These are phyloP conservation scores for Nipponacmea schrenckii DNA, from an alignment of 2,888 invertebrate species.

Conservation along the genomic window DNA sequence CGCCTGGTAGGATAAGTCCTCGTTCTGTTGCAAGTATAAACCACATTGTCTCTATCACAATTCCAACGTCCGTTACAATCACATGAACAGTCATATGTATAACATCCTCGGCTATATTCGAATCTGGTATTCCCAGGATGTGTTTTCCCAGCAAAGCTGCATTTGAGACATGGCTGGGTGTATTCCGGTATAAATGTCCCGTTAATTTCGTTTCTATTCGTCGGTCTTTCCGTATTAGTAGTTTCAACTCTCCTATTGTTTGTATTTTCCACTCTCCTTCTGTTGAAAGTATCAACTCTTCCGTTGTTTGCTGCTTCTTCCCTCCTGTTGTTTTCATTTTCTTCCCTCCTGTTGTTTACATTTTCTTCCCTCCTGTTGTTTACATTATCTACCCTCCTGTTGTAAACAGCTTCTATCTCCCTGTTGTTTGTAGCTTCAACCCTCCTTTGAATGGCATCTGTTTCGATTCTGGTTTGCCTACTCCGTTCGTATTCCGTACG, in stretches of 20 bases:
- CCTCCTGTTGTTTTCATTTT: not conserved
- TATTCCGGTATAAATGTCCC: not conserved
- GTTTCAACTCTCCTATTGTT: not conserved
- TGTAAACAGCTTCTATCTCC: not conserved
- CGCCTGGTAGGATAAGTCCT: no score
- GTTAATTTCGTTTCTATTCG: not conserved
- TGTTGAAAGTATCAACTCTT: not conserved
- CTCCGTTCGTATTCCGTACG: no score
- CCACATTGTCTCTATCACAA: slow-evolving; percentile 28
- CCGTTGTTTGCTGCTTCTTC: not conserved
- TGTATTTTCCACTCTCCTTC: not conserved
- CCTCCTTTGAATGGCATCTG: not conserved
- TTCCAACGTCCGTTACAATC: slow-evolving; percentile 34
- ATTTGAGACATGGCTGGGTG: slow-evolving; percentile 36
- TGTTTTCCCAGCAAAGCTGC: slow-evolving; percentile 39
- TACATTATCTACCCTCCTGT: not conserved
- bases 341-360: not conserved
- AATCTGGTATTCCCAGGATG: slow-evolving; percentile 43
- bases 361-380: not conserved
- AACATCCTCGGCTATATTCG: slow-evolving; percentile 41
- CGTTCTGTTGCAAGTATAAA: slow-evolving; percentile 27
- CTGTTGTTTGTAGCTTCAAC: not conserved
- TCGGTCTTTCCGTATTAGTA: not conserved
- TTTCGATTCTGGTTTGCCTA: no score
- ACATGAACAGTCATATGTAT: slow-evolving; percentile 33